Percentiles rank a stretch among this genome's conserved stretches.
Conservation (phyloP, 1,140 invertebrate species). For the honey bee (Apis mellifera) region Amel_HAv3.1 CM009933.2:3251501-3252000, state of each 20-base stretch:
- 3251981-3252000: slow-evolving; percentile 1
- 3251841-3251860: slow-evolving; percentile 44
- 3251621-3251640: too few species aligned
- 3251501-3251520: background rate
- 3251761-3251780: background rate
- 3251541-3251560: too few species aligned
- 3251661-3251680: too few species aligned
- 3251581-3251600: too few species aligned
- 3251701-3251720: too few species aligned
- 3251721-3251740: background rate
- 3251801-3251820: background rate
- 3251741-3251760: background rate
- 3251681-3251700: background rate
- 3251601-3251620: too few species aligned
- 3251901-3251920: slow-evolving; percentile 69
- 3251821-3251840: slow-evolving; percentile 9
- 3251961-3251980: background rate
- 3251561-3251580: too few species aligned
- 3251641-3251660: too few species aligned
- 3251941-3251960: slow-evolving; percentile 9
- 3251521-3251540: background rate
- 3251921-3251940: slow-evolving; percentile 56
- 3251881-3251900: slow-evolving; percentile 46
- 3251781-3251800: background rate
- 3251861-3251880: slow-evolving; percentile 45